Evolutionary conservation across 2,797 vertebrate genomes (phyloP).

Genomic region (Parotocinclus haroldoi): DNA sequence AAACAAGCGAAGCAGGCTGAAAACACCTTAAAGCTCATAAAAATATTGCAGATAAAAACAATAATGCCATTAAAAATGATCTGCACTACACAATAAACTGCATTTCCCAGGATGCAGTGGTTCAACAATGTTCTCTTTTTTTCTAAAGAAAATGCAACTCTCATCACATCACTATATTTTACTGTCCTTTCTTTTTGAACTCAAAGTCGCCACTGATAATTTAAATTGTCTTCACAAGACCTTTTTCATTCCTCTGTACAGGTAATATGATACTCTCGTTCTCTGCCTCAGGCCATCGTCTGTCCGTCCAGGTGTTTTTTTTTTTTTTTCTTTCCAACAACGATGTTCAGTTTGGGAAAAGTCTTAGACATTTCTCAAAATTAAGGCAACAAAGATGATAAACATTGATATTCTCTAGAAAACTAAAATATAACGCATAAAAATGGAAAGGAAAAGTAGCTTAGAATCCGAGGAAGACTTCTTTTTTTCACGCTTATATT

Average conservation of each 20-base stretch:
- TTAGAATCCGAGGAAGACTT: slow-evolving; percentile 94
- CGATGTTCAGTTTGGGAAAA: slow-evolving; percentile 79
- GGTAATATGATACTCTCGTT: slow-evolving; percentile 67
- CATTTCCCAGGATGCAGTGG: slow-evolving; percentile 81
- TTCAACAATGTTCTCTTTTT: slow-evolving; percentile 65
- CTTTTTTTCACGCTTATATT: slow-evolving; percentile 62
- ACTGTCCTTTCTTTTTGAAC: slow-evolving; percentile 73
- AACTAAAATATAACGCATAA: slow-evolving; percentile 77
- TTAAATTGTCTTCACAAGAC: slow-evolving; percentile 89
- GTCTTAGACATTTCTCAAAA: slow-evolving; percentile 91
- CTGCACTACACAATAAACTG: slow-evolving; percentile 80
- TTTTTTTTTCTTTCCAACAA: slow-evolving; percentile 65
- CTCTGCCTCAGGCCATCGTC: slow-evolving; percentile 27
- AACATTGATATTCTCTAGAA: slow-evolving; percentile 89
- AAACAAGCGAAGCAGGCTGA: slow-evolving; percentile 94
- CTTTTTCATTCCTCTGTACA: slow-evolving; percentile 84
- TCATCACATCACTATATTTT: slow-evolving; percentile 59
- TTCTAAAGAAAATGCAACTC: slow-evolving; percentile 77
- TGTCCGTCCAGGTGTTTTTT: slow-evolving; percentile 61
- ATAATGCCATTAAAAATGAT: slow-evolving; percentile 82
- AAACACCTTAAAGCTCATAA: slow-evolving; percentile 86
- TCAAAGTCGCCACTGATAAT: slow-evolving; percentile 81
- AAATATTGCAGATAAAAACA: slow-evolving; percentile 87
- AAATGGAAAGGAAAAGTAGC: slow-evolving; percentile 80
- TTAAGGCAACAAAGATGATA: slow-evolving; percentile 99